Evolutionary conservation across 2,113 vertebrate genomes (phyloP).

Genomic region (Myotis brandtii): DNA sequence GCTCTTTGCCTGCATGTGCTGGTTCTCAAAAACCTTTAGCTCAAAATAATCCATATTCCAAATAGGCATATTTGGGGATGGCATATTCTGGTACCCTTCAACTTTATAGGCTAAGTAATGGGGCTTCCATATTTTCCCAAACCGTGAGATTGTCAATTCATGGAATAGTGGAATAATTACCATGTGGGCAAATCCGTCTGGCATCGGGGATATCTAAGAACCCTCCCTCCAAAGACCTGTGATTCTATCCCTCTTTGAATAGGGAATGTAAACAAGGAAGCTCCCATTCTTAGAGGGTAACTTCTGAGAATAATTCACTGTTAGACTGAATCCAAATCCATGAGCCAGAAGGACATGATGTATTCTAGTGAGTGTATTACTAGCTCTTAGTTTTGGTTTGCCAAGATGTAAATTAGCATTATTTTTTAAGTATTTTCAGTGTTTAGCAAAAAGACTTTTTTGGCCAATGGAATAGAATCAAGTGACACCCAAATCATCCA

Average conservation of each 20-base stretch:
- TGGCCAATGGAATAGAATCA: not conserved
- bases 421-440: not conserved
- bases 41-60: not conserved
- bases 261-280: not conserved
- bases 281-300: not conserved
- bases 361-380: not conserved
- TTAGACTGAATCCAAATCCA: not conserved
- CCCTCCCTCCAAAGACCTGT: not conserved
- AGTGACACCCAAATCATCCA: not conserved
- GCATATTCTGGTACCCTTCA: not conserved
- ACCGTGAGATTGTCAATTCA: not conserved
- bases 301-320: not conserved
- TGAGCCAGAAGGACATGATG: not conserved
- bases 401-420: not conserved
- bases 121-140: not conserved
- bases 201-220: not conserved
- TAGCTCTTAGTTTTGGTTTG: not conserved
- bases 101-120: not conserved
- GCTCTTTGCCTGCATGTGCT: not conserved
- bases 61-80: not conserved
- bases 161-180: not conserved
- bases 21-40: not conserved
- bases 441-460: conserved; percentile 10
- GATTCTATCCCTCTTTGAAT: not conserved
- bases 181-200: not conserved